A percentile compares a stretch with the other conserved stretches of the same genome.
These are phyloP conservation scores for Eupsilia transversa DNA, from an alignment of 2,888 invertebrate species.

Conservation along the genomic window DNA sequence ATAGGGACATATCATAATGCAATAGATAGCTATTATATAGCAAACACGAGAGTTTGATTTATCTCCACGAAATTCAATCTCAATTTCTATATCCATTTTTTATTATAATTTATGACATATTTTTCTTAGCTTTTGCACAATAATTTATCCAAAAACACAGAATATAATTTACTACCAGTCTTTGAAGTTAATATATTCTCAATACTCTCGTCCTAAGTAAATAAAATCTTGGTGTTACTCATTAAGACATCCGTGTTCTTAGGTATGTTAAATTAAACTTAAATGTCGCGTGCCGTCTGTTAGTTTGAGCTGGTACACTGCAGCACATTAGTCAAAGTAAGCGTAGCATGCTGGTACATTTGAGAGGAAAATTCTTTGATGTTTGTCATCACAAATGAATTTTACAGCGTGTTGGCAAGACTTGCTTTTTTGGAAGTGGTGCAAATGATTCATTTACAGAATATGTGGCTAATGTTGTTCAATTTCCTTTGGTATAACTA, in stretches of 20 bases:
- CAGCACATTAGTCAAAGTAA: constrained; percentile 73
- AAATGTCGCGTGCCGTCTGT: constrained; percentile 72
- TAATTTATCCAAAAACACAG: background rate
- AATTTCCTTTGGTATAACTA: background rate
- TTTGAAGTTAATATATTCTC: constrained; percentile 41
- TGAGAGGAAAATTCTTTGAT: constrained; percentile 64
- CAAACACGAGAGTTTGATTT: constrained; percentile 13
- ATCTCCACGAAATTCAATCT: constrained; percentile 26
- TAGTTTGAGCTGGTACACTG: constrained; percentile 52
- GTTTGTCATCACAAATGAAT: constrained; percentile 53
- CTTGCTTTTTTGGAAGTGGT: background rate
- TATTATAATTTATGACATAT: constrained; percentile 10
- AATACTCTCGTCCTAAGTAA: constrained; percentile 31
- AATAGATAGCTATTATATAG: background rate
- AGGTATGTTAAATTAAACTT: constrained; percentile 73
- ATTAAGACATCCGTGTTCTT: constrained; percentile 70
- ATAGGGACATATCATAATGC: constrained; percentile 24
- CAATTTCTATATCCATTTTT: constrained; percentile 1
- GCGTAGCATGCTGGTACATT: constrained; percentile 70
- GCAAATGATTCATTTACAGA: constrained; percentile 20
- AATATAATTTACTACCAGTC: background rate
- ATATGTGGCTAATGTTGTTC: background rate
- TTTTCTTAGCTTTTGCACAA: background rate
- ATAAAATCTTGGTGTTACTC: constrained; percentile 62
- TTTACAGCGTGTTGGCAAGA: constrained; percentile 34